Evolutionary conservation across 2,888 invertebrate genomes (phyloP).

Genomic region (Abrostola tripartita): DNA sequence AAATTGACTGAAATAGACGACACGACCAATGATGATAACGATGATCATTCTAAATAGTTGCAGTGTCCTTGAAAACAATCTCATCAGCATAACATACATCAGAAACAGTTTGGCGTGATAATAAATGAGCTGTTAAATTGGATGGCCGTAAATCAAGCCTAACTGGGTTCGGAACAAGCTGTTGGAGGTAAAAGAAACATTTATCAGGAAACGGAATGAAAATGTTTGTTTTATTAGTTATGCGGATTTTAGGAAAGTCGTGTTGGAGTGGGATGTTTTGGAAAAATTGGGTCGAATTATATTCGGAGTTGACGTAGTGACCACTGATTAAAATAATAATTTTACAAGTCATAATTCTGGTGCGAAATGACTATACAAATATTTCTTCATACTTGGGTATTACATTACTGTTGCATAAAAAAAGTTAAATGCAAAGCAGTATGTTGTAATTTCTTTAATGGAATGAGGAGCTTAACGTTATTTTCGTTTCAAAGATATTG

Average conservation of each 20-base stretch:
- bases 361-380: too few relatives aligned
- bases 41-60: too few relatives aligned
- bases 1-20: too few relatives aligned
- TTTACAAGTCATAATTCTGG: too few relatives aligned
- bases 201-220: slow-evolving; percentile 43
- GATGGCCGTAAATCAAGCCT: slow-evolving; percentile 45
- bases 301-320: not conserved
- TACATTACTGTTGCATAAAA: too few relatives aligned
- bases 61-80: not conserved
- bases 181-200: slow-evolving; percentile 47
- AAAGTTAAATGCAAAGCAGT: too few relatives aligned
- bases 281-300: not conserved
- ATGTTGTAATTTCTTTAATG: too few relatives aligned
- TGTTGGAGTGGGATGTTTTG: slow-evolving; percentile 2
- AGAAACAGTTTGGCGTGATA: slow-evolving; percentile 32
- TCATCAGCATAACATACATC: slow-evolving; percentile 5
- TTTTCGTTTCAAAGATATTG: too few relatives aligned
- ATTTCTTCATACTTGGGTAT: too few relatives aligned
- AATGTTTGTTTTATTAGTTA: slow-evolving; percentile 43
- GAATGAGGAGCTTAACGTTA: too few relatives aligned
- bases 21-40: not conserved
- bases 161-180: slow-evolving; percentile 43
- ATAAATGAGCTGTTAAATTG: slow-evolving; percentile 53
- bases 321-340: too few relatives aligned
- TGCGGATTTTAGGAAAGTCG: slow-evolving; percentile 28